Conservation (phyloP, 2,113 vertebrate species). For the Pimephales promelas region DNA sequence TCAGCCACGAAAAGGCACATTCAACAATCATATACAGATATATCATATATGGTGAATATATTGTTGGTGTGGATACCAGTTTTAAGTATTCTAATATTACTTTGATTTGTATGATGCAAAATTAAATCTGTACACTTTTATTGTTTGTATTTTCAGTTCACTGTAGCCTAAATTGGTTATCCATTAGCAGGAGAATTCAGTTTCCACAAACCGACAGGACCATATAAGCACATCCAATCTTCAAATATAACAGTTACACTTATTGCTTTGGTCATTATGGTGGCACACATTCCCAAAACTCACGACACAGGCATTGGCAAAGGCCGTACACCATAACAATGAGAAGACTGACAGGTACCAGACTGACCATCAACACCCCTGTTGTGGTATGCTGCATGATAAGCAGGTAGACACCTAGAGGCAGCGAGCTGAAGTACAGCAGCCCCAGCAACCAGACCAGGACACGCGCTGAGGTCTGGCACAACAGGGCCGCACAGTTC, state of each 20-base stretch:
- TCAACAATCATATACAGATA: constrained; percentile 8
- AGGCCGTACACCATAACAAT: constrained; percentile 91
- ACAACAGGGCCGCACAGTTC: constrained; percentile 88
- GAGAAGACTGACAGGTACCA: constrained; percentile 91
- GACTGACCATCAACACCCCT: constrained; percentile 90
- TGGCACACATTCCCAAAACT: constrained; percentile 88
- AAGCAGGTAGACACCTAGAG: constrained; percentile 92
- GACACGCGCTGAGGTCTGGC: constrained; percentile 85
- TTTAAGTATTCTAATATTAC: neutral
- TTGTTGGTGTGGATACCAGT: neutral
- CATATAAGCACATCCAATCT: neutral
- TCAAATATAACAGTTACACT: neutral
- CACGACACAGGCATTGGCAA: constrained; percentile 91
- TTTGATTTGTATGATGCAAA: neutral
- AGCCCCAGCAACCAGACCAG: constrained; percentile 91
- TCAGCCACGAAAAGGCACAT: neutral
- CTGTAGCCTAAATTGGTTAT: neutral
- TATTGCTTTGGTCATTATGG: constrained; percentile 66
- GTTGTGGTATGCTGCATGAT: constrained; percentile 90
- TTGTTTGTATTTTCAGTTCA: neutral
- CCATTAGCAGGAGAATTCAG: neutral
- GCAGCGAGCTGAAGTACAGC: constrained; percentile 93
- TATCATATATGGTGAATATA: constrained; percentile 6
- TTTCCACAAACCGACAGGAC: constrained; percentile 22
- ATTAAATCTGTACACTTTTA: neutral